Evolutionary conservation across 1,140 invertebrate genomes (phyloP).

Genomic region (Drosophila nannoptera): DNA sequence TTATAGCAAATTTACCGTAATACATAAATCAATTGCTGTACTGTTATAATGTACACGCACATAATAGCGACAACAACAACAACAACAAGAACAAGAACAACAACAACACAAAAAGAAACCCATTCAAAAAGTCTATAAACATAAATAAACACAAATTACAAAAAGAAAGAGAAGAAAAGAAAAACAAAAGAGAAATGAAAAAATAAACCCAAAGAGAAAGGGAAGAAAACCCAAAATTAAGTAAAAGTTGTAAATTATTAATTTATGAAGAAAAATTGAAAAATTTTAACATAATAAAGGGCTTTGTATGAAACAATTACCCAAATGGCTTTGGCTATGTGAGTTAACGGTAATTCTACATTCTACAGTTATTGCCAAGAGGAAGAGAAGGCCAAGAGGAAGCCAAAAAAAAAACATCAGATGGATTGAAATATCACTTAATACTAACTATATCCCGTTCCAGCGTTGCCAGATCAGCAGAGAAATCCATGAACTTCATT

Average conservation of each 20-base stretch:
- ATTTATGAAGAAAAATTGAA: conserved; percentile 56
- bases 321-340: background rate
- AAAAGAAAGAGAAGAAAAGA: conserved; percentile 16
- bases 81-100: conserved; percentile 16
- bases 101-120: conserved; percentile 10
- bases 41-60: conserved; percentile 68
- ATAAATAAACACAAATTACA: conserved; percentile 23
- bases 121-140: conserved; percentile 6
- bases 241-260: conserved; percentile 72
- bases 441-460: no score
- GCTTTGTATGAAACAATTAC: conserved; percentile 69
- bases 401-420: no score
- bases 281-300: conserved; percentile 77
- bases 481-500: background rate
- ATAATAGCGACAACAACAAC: conserved; percentile 22
- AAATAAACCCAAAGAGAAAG: conserved; percentile 27
- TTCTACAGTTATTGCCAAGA: background rate
- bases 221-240: conserved; percentile 35
- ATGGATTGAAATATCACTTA: no score
- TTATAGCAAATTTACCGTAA: conserved; percentile 76
- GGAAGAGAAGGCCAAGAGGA: no score
- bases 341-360: background rate
- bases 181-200: conserved; percentile 18
- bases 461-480: no score
- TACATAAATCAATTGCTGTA: conserved; percentile 69